A percentile compares a stretch with the other conserved stretches of the same genome.
These are phyloP conservation scores for Romanogobio albipinnatus DNA, from an alignment of 2,113 vertebrate genomes.

Conservation along the genomic window DNA sequence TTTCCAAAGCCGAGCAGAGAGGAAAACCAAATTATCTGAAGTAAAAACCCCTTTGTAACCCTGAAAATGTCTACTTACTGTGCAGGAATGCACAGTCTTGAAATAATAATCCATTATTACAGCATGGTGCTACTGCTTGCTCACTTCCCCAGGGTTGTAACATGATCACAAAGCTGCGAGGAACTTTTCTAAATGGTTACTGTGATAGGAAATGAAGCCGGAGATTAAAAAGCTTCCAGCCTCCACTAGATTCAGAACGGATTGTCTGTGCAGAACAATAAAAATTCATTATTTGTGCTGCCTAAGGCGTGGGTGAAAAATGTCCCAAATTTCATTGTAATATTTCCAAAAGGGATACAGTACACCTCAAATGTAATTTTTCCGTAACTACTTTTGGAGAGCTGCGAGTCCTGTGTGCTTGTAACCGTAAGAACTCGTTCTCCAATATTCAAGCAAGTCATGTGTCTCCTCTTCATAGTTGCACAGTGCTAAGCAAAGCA, in stretches of 20 bases:
- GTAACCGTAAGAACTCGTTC: not conserved
- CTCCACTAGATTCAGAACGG: slow-evolving; percentile 52
- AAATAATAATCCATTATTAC: slow-evolving; percentile 30
- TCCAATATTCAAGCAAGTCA: not conserved
- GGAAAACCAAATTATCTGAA: slow-evolving; percentile 10
- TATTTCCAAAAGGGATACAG: slow-evolving; percentile 46
- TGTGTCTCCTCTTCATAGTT: not conserved
- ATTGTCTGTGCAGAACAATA: slow-evolving; percentile 61
- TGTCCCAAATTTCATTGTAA: slow-evolving; percentile 61
- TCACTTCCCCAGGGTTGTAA: not conserved
- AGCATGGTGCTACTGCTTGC: not conserved
- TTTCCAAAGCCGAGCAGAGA: not conserved
- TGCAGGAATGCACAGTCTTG: slow-evolving; percentile 2
- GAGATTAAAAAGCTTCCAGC: slow-evolving; percentile 59
- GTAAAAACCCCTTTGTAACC: slow-evolving; percentile 3
- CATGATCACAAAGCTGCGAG: slow-evolving; percentile 3
- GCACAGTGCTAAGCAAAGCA: not conserved
- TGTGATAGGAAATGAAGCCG: slow-evolving; percentile 59
- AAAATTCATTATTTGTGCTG: slow-evolving; percentile 62
- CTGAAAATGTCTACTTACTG: slow-evolving; percentile 16
- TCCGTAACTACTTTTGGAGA: slow-evolving; percentile 59
- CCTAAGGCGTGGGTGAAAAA: slow-evolving; percentile 57
- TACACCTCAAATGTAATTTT: slow-evolving; percentile 62
- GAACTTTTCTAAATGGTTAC: slow-evolving; percentile 51
- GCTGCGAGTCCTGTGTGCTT: slow-evolving; percentile 24